Evolutionary conservation across 2,113 vertebrate species (phyloP).

Genomic region (Calyptomena viridis): DNA sequence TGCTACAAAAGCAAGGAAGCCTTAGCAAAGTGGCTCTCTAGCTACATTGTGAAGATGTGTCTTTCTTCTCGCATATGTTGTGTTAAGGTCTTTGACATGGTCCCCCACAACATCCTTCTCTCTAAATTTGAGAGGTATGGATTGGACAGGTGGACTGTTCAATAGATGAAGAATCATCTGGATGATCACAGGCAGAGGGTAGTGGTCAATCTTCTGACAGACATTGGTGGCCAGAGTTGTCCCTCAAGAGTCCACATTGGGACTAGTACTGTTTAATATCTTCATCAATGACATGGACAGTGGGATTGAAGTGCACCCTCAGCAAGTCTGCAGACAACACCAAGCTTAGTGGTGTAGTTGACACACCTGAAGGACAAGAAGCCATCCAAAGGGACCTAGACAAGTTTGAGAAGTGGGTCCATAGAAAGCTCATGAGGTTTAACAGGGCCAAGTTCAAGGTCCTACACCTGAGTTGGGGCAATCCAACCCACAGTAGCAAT

Average conservation of each 20-base stretch:
- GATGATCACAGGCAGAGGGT: not conserved
- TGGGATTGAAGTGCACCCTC: fast-evolving
- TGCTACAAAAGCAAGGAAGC: not conserved
- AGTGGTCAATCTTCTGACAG: not conserved
- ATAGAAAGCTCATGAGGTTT: not conserved
- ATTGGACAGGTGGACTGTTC: not conserved
- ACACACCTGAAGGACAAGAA: not conserved
- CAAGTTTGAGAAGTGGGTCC: not conserved
- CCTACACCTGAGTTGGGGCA: not conserved
- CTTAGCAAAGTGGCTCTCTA: not conserved
- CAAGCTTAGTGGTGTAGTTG: not conserved
- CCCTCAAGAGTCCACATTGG: not conserved
- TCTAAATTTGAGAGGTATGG: not conserved
- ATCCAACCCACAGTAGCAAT: not conserved
- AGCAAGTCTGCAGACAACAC: not conserved
- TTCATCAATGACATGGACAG: not conserved
- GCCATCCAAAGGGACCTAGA: not conserved
- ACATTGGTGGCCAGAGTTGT: not conserved
- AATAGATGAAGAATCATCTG: not conserved
- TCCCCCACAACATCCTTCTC: not conserved
- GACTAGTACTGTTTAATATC: not conserved
- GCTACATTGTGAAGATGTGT: not conserved
- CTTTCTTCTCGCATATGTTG: not conserved
- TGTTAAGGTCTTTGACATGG: not conserved
- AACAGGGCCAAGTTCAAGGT: not conserved